Evolutionary conservation across 2,888 invertebrate genomes (phyloP), one percentile per base, ranked within the genome.

Genomic region (Ormyrus rosae): DNA sequence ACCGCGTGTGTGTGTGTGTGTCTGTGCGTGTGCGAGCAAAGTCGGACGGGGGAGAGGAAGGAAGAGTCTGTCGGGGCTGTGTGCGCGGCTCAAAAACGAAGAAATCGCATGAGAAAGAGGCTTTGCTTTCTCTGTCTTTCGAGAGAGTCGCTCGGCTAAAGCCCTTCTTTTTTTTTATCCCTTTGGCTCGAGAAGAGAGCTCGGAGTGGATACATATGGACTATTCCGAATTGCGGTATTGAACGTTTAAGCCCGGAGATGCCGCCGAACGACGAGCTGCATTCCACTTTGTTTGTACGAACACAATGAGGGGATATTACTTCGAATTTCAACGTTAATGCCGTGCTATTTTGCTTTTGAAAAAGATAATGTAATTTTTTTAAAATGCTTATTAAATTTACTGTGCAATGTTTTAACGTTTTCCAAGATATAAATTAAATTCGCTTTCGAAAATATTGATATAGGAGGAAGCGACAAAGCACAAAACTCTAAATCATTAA

Each of bases 1-100:
- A 78, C 81, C 78, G 83, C 80, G 83, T 83, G 83, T 76, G 81
- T 74, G 80, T 19, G 63, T 72, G 67, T 81, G 51, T 55, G 55
- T n/a, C n/a, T n/a, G n/a, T 67, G 58, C 13, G 46, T 68, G 60
- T 46, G 58, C 11, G 68, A 51, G 34, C 8, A 51, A 46, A 78
- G 64, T 71, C 19, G 68, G 11, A 46, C 46, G 51, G 45, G 9
- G 60, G 56, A 64, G 46, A n/a, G 50, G 60, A 71, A 60, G 46
- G 60, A 53, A 74, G 74, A 46, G 45, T 34, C 11, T 9, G 45
- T 19, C 34, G 34, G 34, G 34, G 34, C 34, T 4, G 34, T 34
- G 34, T 1, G 19, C 34, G 34, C 34, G 34, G 34, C 46, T 56
- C 58, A 68, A 76, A 55, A 58, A 64, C 9, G 51, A 34, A 34